Evolutionary conservation across 2,797 vertebrate genomes (phyloP).

Genomic region (Cynodonichthys magdalenae): DNA sequence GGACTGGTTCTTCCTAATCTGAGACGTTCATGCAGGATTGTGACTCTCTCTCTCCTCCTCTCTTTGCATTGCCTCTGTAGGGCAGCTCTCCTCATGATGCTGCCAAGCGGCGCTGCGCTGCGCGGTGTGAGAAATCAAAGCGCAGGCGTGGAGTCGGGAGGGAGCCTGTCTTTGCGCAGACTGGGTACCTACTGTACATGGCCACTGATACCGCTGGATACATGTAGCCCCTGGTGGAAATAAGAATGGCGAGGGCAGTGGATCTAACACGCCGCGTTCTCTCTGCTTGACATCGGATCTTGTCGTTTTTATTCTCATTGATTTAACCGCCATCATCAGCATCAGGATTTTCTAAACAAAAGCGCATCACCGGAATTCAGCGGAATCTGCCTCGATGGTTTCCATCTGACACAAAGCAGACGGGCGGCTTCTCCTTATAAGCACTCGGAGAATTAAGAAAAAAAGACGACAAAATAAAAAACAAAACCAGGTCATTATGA

Average conservation of each 20-base stretch:
- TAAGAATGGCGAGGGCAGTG: conserved; percentile 75
- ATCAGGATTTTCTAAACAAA: too few species aligned
- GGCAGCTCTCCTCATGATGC: conserved; percentile 67
- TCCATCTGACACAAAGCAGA: conserved; percentile 73
- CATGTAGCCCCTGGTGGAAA: conserved; percentile 75
- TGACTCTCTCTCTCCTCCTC: conserved; percentile 19
- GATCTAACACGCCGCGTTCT: conserved; percentile 55
- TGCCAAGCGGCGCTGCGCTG: conserved; percentile 64
- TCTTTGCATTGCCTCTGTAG: conserved; percentile 11
- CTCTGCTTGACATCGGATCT: conserved; percentile 66
- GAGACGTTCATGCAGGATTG: conserved; percentile 15
- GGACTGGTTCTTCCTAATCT: conserved; percentile 10
- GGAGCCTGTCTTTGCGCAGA: conserved; percentile 73
- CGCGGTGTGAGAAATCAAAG: conserved; percentile 75
- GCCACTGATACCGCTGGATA: conserved; percentile 78
- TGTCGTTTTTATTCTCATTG: neutral
- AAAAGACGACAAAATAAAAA: conserved; percentile 47
- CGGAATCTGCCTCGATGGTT: conserved; percentile 65
- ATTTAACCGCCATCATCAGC: conserved; percentile 31
- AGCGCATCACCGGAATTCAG: conserved; percentile 13
- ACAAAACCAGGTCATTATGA: conserved; percentile 89
- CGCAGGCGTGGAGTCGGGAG: conserved; percentile 81
- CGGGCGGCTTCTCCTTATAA: conserved; percentile 76
- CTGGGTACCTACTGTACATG: conserved; percentile 74
- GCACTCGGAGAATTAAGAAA: conserved; percentile 56